Evolutionary conservation across 2,113 vertebrate species (phyloP).

Genomic region (Seriola quinqueradiata): DNA sequence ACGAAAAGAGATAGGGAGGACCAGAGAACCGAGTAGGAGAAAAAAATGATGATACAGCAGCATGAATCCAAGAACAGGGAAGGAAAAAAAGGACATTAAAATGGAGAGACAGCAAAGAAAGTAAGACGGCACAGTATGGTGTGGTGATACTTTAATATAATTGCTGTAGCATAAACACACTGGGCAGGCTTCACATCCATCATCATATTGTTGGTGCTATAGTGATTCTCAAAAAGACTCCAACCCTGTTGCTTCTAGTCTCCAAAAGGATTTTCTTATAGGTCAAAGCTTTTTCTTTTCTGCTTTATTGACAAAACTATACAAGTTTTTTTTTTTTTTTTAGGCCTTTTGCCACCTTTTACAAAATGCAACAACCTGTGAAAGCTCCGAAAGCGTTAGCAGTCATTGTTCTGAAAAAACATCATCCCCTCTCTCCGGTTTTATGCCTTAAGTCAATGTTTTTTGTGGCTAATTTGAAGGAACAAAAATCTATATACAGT

Average conservation of each 20-base stretch:
- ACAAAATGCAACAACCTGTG: background rate
- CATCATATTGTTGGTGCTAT: too few relatives aligned
- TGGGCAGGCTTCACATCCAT: too few relatives aligned
- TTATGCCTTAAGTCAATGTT: background rate
- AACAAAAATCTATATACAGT: slow-evolving; percentile 4
- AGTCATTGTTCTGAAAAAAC: background rate
- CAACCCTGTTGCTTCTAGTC: too few relatives aligned
- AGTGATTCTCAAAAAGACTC: too few relatives aligned
- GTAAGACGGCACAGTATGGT: too few relatives aligned
- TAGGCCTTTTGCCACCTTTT: background rate
- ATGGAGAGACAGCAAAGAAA: background rate
- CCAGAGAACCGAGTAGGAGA: background rate
- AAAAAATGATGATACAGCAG: background rate
- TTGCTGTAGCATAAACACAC: too few relatives aligned
- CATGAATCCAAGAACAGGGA: background rate
- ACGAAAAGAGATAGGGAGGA: background rate
- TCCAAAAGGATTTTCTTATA: background rate
- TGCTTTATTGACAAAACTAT: background rate
- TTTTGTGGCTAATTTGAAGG: background rate
- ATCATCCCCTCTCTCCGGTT: background rate
- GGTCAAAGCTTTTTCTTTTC: background rate
- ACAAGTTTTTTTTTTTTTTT: too few relatives aligned
- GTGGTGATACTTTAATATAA: too few relatives aligned
- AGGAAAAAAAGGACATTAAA: background rate
- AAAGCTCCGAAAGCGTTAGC: background rate